Conservation (phyloP, 1,140 invertebrate genomes). For the Drosophila ogumai region DNA sequence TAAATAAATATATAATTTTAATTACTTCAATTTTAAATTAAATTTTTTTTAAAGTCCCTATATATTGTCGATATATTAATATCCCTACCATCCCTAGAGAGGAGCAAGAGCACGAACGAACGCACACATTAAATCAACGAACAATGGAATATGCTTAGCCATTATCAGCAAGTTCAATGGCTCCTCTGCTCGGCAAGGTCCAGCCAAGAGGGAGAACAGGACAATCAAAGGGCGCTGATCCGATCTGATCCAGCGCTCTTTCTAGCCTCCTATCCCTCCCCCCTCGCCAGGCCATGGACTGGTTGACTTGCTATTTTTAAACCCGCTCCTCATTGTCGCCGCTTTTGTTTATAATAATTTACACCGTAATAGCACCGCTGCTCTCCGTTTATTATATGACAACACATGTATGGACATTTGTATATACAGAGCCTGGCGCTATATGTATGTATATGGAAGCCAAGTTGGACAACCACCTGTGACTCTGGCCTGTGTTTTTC, state of each 20-base stretch:
- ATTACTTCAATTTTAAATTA: too few species aligned
- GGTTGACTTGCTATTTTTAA: slow-evolving; percentile 43
- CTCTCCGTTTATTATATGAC: slow-evolving; percentile 31
- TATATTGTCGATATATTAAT: neutral
- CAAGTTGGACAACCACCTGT: slow-evolving; percentile 7
- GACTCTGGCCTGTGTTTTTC: neutral
- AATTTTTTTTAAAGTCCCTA: too few species aligned
- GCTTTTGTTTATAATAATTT: slow-evolving; percentile 70
- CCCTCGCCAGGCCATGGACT: neutral
- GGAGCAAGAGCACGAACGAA: neutral
- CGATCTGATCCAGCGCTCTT: slow-evolving; percentile 7
- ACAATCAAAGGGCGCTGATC: slow-evolving; percentile 35
- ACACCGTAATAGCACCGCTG: slow-evolving; percentile 59
- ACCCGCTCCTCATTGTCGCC: slow-evolving; percentile 33
- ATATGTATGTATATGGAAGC: slow-evolving; percentile 3
- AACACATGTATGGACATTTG: slow-evolving; percentile 13
- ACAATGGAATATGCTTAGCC: slow-evolving; percentile 54
- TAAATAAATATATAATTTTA: too few species aligned
- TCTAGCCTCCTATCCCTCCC: neutral
- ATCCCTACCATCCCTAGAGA: neutral
- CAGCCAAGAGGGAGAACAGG: slow-evolving; percentile 21
- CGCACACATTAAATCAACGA: slow-evolving; percentile 17
- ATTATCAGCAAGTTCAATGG: slow-evolving; percentile 59
- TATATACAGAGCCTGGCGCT: neutral
- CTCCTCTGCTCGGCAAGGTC: slow-evolving; percentile 36